A percentile compares a stretch with the other conserved stretches of the same genome.
Evolutionary conservation across 2,113 vertebrate genomes (phyloP).

Genomic region (Campylomormyrus numenius): DNA sequence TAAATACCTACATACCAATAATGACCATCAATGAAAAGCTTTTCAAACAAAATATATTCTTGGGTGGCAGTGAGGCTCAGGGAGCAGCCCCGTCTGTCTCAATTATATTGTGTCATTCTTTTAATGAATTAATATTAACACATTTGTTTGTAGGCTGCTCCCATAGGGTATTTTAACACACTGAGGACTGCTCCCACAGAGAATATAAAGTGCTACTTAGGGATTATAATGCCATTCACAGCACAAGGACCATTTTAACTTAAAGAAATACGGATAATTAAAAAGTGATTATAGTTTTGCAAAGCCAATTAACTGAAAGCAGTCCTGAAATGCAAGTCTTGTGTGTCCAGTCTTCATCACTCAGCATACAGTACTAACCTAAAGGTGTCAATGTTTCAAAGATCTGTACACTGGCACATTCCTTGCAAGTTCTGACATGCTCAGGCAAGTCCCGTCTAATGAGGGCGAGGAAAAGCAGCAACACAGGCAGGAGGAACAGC

Average conservation of each 20-base stretch:
- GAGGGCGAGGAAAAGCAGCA: not conserved
- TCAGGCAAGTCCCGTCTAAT: slow-evolving; percentile 16
- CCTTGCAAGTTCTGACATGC: slow-evolving; percentile 33
- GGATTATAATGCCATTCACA: not conserved
- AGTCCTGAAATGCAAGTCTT: not conserved
- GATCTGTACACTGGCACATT: slow-evolving; percentile 23
- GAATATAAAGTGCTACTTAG: not conserved
- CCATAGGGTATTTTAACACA: not conserved
- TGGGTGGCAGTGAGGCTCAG: not conserved
- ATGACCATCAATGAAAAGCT: not conserved
- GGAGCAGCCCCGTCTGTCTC: not conserved
- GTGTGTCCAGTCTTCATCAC: not conserved
- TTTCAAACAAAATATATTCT: not conserved
- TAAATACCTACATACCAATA: not conserved
- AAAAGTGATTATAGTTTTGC: not conserved
- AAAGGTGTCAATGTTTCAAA: not conserved
- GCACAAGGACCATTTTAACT: not conserved
- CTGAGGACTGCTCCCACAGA: not conserved
- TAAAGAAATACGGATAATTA: not conserved
- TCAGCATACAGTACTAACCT: not conserved
- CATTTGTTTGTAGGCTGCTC: not conserved
- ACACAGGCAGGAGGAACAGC: not conserved
- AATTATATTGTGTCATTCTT: not conserved
- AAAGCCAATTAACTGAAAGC: not conserved
- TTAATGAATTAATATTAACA: not conserved